Conservation (phyloP, 2,888 invertebrate species). For the Chironomus riparius region DNA sequence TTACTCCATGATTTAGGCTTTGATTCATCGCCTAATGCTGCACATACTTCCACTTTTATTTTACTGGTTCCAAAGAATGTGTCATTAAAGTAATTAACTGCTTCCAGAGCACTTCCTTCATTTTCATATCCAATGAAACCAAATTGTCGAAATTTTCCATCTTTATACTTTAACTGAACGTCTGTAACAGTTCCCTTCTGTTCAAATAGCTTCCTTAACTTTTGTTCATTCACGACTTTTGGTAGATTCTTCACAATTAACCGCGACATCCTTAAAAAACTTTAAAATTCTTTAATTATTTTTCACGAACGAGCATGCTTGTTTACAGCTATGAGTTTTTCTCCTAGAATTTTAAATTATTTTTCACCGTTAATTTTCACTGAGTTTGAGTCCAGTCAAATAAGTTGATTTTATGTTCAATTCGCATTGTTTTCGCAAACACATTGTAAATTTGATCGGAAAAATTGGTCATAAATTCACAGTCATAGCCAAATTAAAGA, state of each 20-base stretch:
- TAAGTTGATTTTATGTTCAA: too few species aligned
- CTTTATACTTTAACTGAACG: conserved; percentile 81
- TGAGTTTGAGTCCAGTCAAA: too few species aligned
- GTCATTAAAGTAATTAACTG: conserved; percentile 70
- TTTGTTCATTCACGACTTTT: conserved; percentile 71
- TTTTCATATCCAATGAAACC: conserved; percentile 86
- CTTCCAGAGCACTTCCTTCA: conserved; percentile 67
- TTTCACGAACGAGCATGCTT: not conserved
- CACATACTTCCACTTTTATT: conserved; percentile 68
- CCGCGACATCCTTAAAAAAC: conserved; percentile 57
- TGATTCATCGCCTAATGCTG: conserved; percentile 55
- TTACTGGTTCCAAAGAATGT: conserved; percentile 74
- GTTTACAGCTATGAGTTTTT: not conserved
- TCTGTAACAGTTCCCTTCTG: conserved; percentile 84
- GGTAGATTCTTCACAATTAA: conserved; percentile 87
- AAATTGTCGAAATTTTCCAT: conserved; percentile 88
- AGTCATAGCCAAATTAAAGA: too few species aligned
- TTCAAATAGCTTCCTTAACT: conserved; percentile 65
- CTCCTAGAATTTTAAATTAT: not conserved
- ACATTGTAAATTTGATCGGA: too few species aligned
- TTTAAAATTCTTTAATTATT: not conserved
- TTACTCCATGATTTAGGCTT: conserved; percentile 93
- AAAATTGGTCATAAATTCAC: too few species aligned
- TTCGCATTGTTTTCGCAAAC: too few species aligned
- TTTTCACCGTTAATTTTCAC: not conserved